Base-by-base conservation (phyloP, 2,888 invertebrate genomes). In the Blera fallax region DNA sequence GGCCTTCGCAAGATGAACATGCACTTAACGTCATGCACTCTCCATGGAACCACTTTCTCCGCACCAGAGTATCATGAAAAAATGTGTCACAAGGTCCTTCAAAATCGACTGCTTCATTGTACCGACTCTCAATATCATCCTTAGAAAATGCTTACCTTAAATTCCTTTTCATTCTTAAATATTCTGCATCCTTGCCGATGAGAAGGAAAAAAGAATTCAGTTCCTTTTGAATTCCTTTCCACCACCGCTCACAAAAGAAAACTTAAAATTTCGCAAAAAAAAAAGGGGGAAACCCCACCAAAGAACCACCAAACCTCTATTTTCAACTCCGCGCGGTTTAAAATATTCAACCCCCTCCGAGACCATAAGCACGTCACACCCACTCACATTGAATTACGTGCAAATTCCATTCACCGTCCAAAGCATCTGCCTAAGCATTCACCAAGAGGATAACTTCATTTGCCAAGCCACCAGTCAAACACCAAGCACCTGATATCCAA, bases 401-500 rank as follows among this genome's bases (percentile, higher is more conserved):
- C 67, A 69, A 52, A 69, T 58, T 69, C 50, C 58, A 65, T 78
- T 70, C 54, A 70, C 50, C 29, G 34, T 29, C 27, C 62, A 32
- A 50, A 45, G n/a, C 50, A 50, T 27, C 40, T 40, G 37, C 48
- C 40, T 34, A 27, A 37, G 54, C 65, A 62, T 54, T 27, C 76
- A 69, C 37, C 10, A 48, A 34, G 7, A 45, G 70, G 69, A 70
- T 70, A 56, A 76, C 48, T 70, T 62, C 62, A 76, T 76, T 74
- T 56, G 58, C 58, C 72, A 72, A 72, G 34, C 48, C 54, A 52
- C 48, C 62, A 56, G 50, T 82, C 76, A 69, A 69, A 76, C 58
- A 64, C 56, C 62, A 70, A 72, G 64, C 72, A 82, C 70, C 77
- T 77, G 76, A 82, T 82, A 82, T 82, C 58, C 77, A 77, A 82